Conservation (phyloP, 2,797 vertebrate genomes). For the Sebastes oblongus region DNA sequence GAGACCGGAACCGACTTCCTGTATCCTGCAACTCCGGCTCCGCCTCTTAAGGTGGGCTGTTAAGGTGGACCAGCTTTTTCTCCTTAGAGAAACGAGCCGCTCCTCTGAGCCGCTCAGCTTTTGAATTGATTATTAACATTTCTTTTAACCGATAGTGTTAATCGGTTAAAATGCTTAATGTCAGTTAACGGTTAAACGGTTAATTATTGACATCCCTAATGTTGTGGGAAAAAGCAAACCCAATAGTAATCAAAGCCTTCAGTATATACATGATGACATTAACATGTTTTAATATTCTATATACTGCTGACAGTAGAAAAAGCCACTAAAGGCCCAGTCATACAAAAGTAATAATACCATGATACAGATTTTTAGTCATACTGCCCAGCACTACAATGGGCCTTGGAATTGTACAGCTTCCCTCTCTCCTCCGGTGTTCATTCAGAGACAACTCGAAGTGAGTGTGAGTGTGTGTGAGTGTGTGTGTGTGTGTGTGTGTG, state of each 20-base stretch:
- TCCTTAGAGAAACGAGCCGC: too few relatives aligned
- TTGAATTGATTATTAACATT: too few relatives aligned
- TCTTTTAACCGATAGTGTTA: too few relatives aligned
- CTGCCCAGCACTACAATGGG: slow-evolving; percentile 6
- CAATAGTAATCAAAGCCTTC: neutral
- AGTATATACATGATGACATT: neutral
- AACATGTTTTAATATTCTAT: neutral
- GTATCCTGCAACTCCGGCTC: too few relatives aligned
- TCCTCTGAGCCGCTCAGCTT: too few relatives aligned
- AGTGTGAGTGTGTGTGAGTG: neutral
- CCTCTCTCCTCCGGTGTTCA: neutral
- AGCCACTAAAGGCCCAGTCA: neutral
- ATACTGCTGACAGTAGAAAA: neutral
- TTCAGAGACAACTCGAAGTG: neutral
- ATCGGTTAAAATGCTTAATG: too few relatives aligned
- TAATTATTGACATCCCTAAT: too few relatives aligned
- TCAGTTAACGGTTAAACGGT: too few relatives aligned
- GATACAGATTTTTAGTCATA: neutral
- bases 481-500: neutral
- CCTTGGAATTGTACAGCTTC: slow-evolving; percentile 37
- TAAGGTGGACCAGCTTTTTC: too few relatives aligned
- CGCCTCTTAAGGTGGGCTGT: too few relatives aligned
- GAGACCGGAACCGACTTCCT: too few relatives aligned
- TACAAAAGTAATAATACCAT: neutral
- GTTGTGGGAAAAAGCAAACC: neutral